Percentiles rank a stretch among this genome's conserved stretches.
Conservation (phyloP, 2,888 invertebrate species). For the Ellobium chinense region DNA sequence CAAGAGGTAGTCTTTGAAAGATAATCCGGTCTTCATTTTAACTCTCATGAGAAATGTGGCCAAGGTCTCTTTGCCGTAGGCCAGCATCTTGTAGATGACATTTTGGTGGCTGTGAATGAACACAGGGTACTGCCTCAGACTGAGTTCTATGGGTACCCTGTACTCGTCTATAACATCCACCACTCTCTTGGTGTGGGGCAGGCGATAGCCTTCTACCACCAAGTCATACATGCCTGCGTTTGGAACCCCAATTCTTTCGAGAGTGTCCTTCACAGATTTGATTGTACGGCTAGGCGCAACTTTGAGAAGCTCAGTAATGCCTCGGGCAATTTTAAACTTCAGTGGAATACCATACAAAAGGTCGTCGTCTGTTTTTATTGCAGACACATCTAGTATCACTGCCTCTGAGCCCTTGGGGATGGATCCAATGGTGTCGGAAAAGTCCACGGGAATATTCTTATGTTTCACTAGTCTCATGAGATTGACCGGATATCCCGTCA, state of each 20-base stretch:
- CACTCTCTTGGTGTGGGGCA: constrained; percentile 58
- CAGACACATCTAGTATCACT: constrained; percentile 60
- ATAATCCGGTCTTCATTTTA: constrained; percentile 65
- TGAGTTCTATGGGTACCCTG: constrained; percentile 58
- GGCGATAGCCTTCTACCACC: constrained; percentile 55
- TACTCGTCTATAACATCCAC: constrained; percentile 62
- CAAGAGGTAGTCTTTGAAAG: constrained; percentile 58
- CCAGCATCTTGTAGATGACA: constrained; percentile 67
- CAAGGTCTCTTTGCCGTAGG: constrained; percentile 62
- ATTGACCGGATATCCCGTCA: constrained; percentile 67
- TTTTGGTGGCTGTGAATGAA: constrained; percentile 66
- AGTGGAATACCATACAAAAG: constrained; percentile 64
- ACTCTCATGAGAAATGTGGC: constrained; percentile 63
- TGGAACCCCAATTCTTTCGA: constrained; percentile 66
- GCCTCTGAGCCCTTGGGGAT: constrained; percentile 47
- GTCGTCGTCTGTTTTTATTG: constrained; percentile 60
- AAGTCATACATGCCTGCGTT: constrained; percentile 66
- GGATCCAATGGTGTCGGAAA: constrained; percentile 60
- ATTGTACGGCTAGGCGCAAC: constrained; percentile 62
- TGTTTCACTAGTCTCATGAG: constrained; percentile 60
- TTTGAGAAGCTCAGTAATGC: constrained; percentile 65
- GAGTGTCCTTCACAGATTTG: constrained; percentile 59
- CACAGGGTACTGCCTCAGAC: constrained; percentile 66
- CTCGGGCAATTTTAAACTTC: constrained; percentile 61
- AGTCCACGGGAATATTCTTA: constrained; percentile 56